These are phyloP conservation scores for Trichopoda pennipes DNA, from an alignment of 2,888 invertebrate species.

Conservation along the genomic window DNA sequence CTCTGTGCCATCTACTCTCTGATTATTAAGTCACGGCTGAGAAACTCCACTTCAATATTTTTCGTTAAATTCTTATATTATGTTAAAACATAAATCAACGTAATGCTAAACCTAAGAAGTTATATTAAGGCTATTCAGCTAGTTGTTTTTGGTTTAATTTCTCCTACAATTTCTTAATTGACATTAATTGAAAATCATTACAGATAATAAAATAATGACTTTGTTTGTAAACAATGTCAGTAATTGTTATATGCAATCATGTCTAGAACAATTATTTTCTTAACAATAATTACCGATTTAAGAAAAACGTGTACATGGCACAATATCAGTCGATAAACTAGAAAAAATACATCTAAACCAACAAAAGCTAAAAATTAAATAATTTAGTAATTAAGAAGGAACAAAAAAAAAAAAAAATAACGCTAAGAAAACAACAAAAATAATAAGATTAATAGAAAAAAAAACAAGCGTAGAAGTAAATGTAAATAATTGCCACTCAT, in stretches of 20 bases:
- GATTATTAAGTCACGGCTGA: too few relatives aligned
- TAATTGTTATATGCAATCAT: slow-evolving; percentile 50
- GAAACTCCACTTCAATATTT: too few relatives aligned
- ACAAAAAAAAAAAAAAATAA: slow-evolving; percentile 31
- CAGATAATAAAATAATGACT: slow-evolving; percentile 31
- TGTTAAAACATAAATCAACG: too few relatives aligned
- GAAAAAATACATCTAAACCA: slow-evolving; percentile 23
- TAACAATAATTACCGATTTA: slow-evolving; percentile 43
- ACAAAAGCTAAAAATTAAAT: slow-evolving; percentile 48
- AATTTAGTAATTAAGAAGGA: slow-evolving; percentile 53
- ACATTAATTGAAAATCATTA: slow-evolving; percentile 10
- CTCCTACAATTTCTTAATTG: slow-evolving; percentile 9
- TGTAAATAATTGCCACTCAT: slow-evolving; percentile 50
- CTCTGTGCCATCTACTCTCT: too few relatives aligned
- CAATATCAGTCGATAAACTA: slow-evolving; percentile 23
- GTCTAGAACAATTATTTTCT: slow-evolving; percentile 48
- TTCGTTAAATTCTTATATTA: too few relatives aligned
- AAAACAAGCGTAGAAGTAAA: slow-evolving; percentile 2
- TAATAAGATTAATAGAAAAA: not conserved
- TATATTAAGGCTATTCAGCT: too few relatives aligned
- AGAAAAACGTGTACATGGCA: slow-evolving; percentile 43
- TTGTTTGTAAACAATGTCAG: slow-evolving; percentile 40
- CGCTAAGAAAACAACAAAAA: slow-evolving; percentile 44
- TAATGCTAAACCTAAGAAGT: too few relatives aligned
- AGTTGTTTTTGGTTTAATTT: not conserved